Base-by-base conservation (phyloP, 2,888 invertebrate species). In the Capitulum mitella region DNA sequence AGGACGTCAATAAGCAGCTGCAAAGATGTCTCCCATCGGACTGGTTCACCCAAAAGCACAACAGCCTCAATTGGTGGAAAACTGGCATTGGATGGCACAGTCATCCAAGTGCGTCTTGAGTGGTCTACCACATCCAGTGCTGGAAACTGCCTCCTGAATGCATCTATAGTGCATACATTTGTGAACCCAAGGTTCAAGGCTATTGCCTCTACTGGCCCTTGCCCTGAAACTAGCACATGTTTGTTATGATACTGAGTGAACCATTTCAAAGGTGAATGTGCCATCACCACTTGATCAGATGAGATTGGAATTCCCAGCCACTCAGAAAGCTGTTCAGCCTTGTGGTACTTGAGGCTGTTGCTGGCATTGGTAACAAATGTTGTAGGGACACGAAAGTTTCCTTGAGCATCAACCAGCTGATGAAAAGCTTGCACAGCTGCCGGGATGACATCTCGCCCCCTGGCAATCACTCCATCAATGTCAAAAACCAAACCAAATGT, bases 301-400 rank as follows among this genome's bases (percentile, higher is more conserved):
- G 83, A 83, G 83, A 89, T 89, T 84, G 89, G 85, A 32, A 89
- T 85, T 48, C 87, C 89, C 32, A 90, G 87, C 88, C 89, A 89
- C 79, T 89, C 86, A 0, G 89, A 88, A 19, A 91, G 85, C 81
- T 89, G 89, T 46, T 86, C 84, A 0, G 91, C 90, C 84, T 90
- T 90, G 79, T 87, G 86, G 80, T 87, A 86, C 78, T 89, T 85
- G 79, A 89, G 83, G 10, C 88, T 87, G 83, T 90, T 91, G 14
- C 90, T 90, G 78, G 90, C 90, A 85, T 91, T 91, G 0, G 91
- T 91, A 32, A 91, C 89, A 84, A 91, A 88, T 22, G 90, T 87
- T 0, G 89, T 89, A 3, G 90, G 90, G 43, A 90, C 87, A 74
- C 87, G 84, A 84, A 91, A 90, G 81, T 88, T 87, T 19, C 89